Percentiles rank a stretch among this genome's conserved stretches.
These are phyloP conservation scores for Setophaga petechia DNA, from an alignment of 2,113 vertebrate genomes.

Conservation along the genomic window DNA sequence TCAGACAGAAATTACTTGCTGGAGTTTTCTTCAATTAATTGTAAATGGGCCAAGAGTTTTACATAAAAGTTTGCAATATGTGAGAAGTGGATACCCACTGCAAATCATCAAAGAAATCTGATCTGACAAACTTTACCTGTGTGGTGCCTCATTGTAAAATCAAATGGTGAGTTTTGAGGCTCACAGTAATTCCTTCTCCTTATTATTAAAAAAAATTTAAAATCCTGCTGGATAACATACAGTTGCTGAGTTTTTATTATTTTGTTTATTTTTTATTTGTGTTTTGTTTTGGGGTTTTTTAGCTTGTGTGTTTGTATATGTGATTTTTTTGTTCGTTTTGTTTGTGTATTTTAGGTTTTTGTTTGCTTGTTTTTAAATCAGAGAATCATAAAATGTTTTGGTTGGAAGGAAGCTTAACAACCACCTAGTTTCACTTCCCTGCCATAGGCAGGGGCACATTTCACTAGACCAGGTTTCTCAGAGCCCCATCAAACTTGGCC, in stretches of 20 bases:
- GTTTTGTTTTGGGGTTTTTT: background rate
- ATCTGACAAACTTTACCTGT: background rate
- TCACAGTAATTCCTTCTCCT: background rate
- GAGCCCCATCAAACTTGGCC: background rate
- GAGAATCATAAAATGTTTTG: background rate
- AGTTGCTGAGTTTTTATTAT: background rate
- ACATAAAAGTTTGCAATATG: background rate
- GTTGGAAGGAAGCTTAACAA: background rate
- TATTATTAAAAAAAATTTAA: background rate
- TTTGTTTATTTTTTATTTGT: rapidly evolving
- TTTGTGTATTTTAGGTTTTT: background rate
- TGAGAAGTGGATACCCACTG: background rate
- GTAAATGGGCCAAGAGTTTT: background rate
- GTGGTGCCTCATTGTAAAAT: background rate
- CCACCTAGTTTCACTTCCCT: background rate
- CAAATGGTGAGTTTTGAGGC: background rate
- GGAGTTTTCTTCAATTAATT: background rate
- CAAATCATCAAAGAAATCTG: background rate
- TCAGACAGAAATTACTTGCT: background rate
- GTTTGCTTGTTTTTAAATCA: background rate
- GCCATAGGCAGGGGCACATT: background rate
- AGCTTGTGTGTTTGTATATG: background rate
- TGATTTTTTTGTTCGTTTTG: rapidly evolving
- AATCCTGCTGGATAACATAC: too few relatives aligned
- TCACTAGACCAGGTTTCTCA: background rate